Percentiles rank a stretch among this genome's conserved stretches.
These are phyloP conservation scores for Nothura maculosa DNA, from an alignment of 2,797 vertebrate genomes.

Conservation along the genomic window DNA sequence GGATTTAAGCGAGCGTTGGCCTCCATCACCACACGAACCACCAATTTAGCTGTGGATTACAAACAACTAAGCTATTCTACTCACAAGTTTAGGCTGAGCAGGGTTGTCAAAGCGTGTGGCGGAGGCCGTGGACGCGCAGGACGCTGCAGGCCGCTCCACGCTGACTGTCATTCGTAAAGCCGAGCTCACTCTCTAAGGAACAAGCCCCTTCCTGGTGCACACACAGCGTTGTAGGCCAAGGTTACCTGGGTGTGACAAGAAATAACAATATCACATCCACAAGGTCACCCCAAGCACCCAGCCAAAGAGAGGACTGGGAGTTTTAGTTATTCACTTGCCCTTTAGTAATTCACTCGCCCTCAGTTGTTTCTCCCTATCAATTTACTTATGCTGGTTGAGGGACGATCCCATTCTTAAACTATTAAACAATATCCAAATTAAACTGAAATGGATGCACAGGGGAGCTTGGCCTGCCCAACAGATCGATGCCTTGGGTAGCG, in stretches of 20 bases:
- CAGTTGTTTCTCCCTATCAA: not conserved
- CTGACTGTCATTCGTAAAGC: not conserved
- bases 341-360: not conserved
- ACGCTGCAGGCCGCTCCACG: fast-evolving
- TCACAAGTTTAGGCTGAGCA: not conserved
- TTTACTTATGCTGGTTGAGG: not conserved
- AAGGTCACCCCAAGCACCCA: not conserved
- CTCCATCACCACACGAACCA: fast-evolving
- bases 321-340: not conserved
- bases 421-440: not conserved
- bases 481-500: fast-evolving
- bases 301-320: not conserved
- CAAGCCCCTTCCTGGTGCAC: not conserved
- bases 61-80: not conserved
- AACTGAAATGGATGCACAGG: not conserved
- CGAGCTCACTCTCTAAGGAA: not conserved
- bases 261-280: not conserved
- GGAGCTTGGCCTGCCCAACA: not conserved
- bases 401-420: not conserved
- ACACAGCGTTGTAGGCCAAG: fast-evolving
- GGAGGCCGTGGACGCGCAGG: too few species aligned
- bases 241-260: not conserved
- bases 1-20: not conserved
- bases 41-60: not conserved
- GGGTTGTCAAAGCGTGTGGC: too few species aligned